Conservation (phyloP, 2,888 invertebrate species). For the Sinodicranocentrus sp. region DNA sequence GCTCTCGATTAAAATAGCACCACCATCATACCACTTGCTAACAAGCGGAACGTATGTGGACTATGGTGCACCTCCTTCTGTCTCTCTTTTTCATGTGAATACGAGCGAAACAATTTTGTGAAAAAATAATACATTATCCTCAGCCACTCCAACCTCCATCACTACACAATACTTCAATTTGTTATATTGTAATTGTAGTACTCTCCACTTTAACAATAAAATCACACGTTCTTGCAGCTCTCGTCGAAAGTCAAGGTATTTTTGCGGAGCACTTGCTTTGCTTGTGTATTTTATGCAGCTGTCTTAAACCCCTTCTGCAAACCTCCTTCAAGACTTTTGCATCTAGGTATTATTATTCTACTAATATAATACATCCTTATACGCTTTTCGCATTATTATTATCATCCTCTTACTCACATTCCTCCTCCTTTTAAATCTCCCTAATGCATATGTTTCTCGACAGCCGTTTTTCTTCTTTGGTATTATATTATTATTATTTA, state of each 20-base stretch:
- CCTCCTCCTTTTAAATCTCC: too few species aligned
- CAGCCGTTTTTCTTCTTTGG: not conserved
- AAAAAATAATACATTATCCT: too few species aligned
- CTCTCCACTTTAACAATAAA: not conserved
- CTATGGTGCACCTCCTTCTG: not conserved
- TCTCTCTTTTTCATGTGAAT: slow-evolving; percentile 8
- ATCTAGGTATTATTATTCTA: too few species aligned
- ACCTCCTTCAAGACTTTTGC: too few species aligned
- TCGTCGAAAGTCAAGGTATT: slow-evolving; percentile 4
- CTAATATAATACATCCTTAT: too few species aligned
- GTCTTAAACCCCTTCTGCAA: too few species aligned
- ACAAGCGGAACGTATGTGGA: not conserved
- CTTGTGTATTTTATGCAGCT: too few species aligned
- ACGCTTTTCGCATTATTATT: too few species aligned
- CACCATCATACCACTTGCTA: slow-evolving; percentile 1
- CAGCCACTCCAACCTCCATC: too few species aligned
- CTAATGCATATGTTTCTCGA: too few species aligned
- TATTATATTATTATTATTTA: not conserved
- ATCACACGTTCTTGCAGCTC: not conserved
- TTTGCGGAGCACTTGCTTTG: too few species aligned
- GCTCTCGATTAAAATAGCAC: not conserved
- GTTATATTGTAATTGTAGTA: not conserved
- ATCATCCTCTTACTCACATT: too few species aligned
- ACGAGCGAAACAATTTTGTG: not conserved
- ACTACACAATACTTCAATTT: slow-evolving; percentile 14